Conservation (phyloP, 2,888 invertebrate genomes). For the Octonoba sinensis region DNA sequence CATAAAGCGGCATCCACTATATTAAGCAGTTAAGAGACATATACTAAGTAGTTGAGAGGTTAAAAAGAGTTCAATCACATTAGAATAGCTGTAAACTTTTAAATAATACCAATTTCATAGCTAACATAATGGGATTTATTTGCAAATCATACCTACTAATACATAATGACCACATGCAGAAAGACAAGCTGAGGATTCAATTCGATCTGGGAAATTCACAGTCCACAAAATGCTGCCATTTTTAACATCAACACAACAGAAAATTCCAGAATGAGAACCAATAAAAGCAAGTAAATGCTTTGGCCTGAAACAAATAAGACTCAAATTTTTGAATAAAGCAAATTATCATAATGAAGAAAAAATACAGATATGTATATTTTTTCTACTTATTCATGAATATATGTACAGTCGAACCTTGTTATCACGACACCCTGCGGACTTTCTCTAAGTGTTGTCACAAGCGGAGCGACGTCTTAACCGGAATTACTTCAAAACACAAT, state of each 20-base stretch:
- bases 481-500: too few relatives aligned
- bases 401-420: too few relatives aligned
- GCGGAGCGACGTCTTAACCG: too few relatives aligned
- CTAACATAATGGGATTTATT: too few relatives aligned
- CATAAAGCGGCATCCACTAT: too few relatives aligned
- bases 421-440: too few relatives aligned
- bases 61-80: too few relatives aligned
- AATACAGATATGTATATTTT: background rate
- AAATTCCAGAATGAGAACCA: conserved; percentile 82
- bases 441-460: too few relatives aligned
- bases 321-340: background rate
- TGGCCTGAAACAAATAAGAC: conserved; percentile 15
- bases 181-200: conserved; percentile 78
- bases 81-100: too few relatives aligned
- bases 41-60: too few relatives aligned
- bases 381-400: background rate
- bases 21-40: too few relatives aligned
- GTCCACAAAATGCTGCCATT: conserved; percentile 73
- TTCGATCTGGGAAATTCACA: conserved; percentile 76
- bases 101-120: too few relatives aligned
- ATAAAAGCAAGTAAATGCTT: conserved; percentile 72
- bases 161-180: conserved; percentile 73
- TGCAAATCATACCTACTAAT: conserved; percentile 76
- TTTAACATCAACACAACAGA: conserved; percentile 76
- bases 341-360: background rate